A percentile compares a stretch with the other conserved stretches of the same genome.
These are phyloP conservation scores for Eulithis prunata DNA, from an alignment of 2,888 invertebrate species.

Conservation along the genomic window DNA sequence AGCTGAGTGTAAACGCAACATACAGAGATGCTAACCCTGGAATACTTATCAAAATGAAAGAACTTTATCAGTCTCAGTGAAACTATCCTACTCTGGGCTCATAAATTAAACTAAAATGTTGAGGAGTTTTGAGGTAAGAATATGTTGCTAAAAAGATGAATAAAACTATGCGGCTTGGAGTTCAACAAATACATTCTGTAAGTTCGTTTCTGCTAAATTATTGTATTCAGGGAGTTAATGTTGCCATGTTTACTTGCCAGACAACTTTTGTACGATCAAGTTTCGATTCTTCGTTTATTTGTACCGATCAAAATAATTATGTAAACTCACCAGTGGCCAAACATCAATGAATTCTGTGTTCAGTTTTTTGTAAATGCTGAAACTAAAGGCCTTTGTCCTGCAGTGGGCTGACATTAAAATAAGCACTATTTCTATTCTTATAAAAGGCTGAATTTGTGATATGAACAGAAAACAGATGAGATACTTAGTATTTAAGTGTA, in stretches of 20 bases:
- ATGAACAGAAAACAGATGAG: constrained; percentile 9
- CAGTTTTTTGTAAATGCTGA: constrained; percentile 8
- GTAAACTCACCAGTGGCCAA: background rate
- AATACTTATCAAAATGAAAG: no score
- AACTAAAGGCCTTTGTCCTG: background rate
- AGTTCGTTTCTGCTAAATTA: background rate
- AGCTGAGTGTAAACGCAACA: no score
- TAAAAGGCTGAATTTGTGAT: constrained; percentile 22
- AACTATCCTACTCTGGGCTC: no score
- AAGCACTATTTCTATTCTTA: background rate
- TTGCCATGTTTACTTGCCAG: background rate
- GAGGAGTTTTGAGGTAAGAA: no score
- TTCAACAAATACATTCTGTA: background rate
- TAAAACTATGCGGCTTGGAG: background rate
- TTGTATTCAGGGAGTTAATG: background rate
- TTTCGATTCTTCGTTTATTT: no score
- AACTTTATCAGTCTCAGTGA: no score
- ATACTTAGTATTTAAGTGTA: constrained; percentile 11
- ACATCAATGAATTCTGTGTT: background rate
- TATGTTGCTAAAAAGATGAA: no score
- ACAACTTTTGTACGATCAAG: background rate
- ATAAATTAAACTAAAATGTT: no score
- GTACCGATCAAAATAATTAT: no score
- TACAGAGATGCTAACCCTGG: no score
- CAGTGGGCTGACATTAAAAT: background rate